phyloP scores from a whole-genome alignment of 1,140 invertebrate species.

The Drosophila cardini region DNA sequence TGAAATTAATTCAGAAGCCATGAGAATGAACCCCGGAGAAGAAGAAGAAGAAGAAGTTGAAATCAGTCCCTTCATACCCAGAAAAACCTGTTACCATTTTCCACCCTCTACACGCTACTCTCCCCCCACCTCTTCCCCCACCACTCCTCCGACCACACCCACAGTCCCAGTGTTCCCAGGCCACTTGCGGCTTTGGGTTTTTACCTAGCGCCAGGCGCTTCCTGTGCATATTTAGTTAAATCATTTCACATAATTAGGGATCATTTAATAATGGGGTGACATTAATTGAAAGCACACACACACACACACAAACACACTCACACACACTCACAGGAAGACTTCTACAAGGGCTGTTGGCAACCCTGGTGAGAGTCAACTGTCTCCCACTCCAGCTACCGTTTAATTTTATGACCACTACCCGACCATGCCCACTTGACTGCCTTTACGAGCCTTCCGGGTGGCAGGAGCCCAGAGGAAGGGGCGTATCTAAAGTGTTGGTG shows the following conservation, averaged over 20 bases:
- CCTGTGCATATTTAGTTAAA: constrained; percentile 79
- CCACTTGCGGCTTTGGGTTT: constrained; percentile 65
- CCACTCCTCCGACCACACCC: background rate
- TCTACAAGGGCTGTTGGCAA: constrained; percentile 25
- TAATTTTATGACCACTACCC: constrained; percentile 74
- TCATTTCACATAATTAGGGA: constrained; percentile 85
- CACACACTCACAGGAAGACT: constrained; percentile 17
- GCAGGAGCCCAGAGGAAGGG: background rate
- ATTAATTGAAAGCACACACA: constrained; percentile 79
- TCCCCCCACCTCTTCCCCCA: too few species aligned
- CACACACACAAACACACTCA: constrained; percentile 20
- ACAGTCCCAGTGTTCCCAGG: too few species aligned
- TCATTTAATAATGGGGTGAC: constrained; percentile 85
- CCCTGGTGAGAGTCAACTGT: constrained; percentile 15
- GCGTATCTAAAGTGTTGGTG: background rate
- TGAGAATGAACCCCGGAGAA: constrained; percentile 15
- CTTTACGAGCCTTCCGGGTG: constrained; percentile 60
- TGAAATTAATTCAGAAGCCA: constrained; percentile 13
- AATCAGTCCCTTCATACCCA: background rate
- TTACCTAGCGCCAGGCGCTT: constrained; percentile 38
- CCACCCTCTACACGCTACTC: constrained; percentile 39
- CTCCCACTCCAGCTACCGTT: constrained; percentile 60
- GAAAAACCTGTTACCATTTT: background rate
- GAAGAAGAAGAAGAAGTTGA: too few species aligned
- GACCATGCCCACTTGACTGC: constrained; percentile 74